These are phyloP conservation scores for Bradypodion pumilum DNA, from an alignment of 2,797 vertebrate species.

Conservation along the genomic window DNA sequence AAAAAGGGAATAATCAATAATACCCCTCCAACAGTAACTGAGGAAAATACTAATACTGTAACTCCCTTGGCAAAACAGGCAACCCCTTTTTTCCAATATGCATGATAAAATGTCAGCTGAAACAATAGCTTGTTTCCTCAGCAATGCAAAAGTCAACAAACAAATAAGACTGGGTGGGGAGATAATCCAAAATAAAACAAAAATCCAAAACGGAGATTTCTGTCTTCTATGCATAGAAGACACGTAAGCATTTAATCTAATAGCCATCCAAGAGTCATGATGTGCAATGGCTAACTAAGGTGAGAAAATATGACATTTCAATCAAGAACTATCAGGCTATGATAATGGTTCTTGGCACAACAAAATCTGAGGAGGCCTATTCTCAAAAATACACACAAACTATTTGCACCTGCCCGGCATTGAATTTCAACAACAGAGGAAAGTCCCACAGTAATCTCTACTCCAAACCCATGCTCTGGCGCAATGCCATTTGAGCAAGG, in stretches of 20 bases:
- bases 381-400: not conserved
- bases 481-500: not conserved
- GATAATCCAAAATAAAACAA: not conserved
- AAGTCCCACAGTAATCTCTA: not conserved
- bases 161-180: not conserved
- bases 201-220: not conserved
- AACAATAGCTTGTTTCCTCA: not conserved
- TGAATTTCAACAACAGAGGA: not conserved
- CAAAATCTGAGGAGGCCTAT: not conserved
- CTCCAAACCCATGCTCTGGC: not conserved
- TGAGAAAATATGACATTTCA: not conserved
- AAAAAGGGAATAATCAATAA: too few species aligned
- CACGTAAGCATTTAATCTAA: too few species aligned
- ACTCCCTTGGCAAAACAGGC: not conserved
- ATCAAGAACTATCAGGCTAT: not conserved
- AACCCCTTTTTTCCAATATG: not conserved
- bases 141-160: not conserved
- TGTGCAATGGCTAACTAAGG: not conserved
- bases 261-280: not conserved
- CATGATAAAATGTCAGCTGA: not conserved
- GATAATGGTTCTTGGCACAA: not conserved
- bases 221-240: not conserved
- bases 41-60: not conserved
- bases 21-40: not conserved
- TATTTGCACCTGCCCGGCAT: not conserved